phyloP scores from a whole-genome alignment of 1,140 invertebrate genomes.

The Platyscapa corneri region DNA sequence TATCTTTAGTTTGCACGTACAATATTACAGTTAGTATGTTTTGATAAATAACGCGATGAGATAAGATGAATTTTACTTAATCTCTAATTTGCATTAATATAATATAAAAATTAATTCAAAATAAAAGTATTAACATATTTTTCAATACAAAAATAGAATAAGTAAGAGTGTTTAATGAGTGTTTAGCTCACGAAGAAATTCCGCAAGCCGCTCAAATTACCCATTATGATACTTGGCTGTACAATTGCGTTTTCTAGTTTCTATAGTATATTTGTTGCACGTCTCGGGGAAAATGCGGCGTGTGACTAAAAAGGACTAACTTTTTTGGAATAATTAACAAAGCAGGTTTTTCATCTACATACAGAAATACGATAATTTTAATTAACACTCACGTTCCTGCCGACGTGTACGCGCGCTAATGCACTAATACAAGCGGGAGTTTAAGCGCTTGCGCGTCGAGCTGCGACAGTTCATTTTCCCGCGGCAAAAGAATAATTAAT shows the following conservation, averaged over 20 bases:
- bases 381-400: constrained; percentile 8
- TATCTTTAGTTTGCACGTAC: not conserved
- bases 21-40: not conserved
- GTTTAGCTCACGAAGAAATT: not conserved
- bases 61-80: too few species aligned
- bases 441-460: not conserved
- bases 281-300: not conserved
- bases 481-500: constrained; percentile 52
- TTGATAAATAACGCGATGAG: too few species aligned
- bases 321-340: constrained; percentile 30
- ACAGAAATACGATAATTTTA: constrained; percentile 29
- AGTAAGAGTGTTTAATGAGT: not conserved
- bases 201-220: not conserved
- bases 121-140: too few species aligned
- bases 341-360: not conserved
- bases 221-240: not conserved
- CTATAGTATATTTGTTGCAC: not conserved
- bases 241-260: not conserved
- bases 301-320: constrained; percentile 2
- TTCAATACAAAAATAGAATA: not conserved
- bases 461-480: constrained; percentile 22
- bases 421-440: too few species aligned
- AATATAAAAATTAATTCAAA: too few species aligned
- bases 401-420: not conserved
- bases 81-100: too few species aligned